Evolutionary conservation across 2,797 vertebrate genomes (phyloP).

Genomic region (Holocentrus rufus): DNA sequence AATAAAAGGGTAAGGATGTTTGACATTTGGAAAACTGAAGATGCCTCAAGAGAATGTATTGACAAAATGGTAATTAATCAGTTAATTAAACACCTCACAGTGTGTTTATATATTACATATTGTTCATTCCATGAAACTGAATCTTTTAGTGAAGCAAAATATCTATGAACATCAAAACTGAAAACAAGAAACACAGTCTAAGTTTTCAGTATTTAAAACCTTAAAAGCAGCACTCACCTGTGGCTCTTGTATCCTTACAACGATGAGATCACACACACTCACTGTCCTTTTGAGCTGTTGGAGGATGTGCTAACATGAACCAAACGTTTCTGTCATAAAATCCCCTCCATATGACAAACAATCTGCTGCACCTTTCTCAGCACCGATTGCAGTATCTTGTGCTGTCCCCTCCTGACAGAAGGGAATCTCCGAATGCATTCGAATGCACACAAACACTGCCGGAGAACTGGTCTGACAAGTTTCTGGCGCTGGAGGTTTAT

Average conservation of each 20-base stretch:
- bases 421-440: conserved; percentile 13
- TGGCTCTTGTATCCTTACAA: conserved; percentile 12
- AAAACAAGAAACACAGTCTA: not conserved
- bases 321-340: not conserved
- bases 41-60: not conserved
- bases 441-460: conserved; percentile 6
- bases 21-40: conserved; percentile 1
- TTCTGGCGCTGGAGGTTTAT: conserved; percentile 43
- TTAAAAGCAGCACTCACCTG: conserved; percentile 59
- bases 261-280: conserved; percentile 28
- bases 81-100: not conserved
- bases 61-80: not conserved
- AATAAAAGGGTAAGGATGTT: no score
- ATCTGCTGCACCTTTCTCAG: not conserved
- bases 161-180: not conserved
- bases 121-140: not conserved
- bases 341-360: conserved; percentile 6
- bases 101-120: not conserved
- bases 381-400: not conserved
- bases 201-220: not conserved
- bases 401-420: not conserved
- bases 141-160: not conserved
- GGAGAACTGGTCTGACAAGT: conserved; percentile 69
- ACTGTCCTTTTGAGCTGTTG: not conserved
- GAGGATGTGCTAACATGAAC: conserved; percentile 1